Base-by-base conservation (phyloP, 2,797 vertebrate species). In the Valencia hispanica region DNA sequence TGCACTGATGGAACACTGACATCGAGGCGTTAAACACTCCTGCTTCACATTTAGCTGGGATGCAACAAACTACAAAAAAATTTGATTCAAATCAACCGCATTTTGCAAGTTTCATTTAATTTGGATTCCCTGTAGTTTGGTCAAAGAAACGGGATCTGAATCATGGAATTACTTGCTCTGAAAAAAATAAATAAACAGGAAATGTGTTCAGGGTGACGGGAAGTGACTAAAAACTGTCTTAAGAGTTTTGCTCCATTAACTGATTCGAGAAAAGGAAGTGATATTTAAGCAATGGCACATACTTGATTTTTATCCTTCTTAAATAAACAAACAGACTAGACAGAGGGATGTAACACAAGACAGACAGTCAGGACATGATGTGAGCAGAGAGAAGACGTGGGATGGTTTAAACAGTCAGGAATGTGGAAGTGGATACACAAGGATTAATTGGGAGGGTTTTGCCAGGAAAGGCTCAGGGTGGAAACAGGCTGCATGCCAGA, bases 391-490 rank as follows among this genome's bases (percentile, higher is more conserved):
- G 65, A 50, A 65, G 70, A 81, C 73, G 75, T 65, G 75, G 88
- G 82, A 80, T 73, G 74, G 72, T 79, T 79, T 73, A 32, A 47
- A 53, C 0, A 0, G 39, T 63, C 73, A 87, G 88, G 91, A 93
- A 92, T 88, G 89, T 88, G 87, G 78, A 84, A 80, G 73, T 70
- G 87, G 80, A 90, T 75, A 74, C 1, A 32, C 0, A 0, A 84
- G 76, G 87, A 73, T 63, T 59, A 68, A 83, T 50, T 45, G 84
- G 88, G 82, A 79, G 86, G 86, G 75, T 79, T 32, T 12, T 77
- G 78, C 70, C 75, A 69, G 83, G 74, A 89, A 84, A 80, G 63
- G 65, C 47, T 51, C 22, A 57, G 87, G 69, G 48, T 8, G 74
- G 55, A 84, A 78, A 82, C 68, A 70, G 75, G 75, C 78, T 61